Evolutionary conservation across 2,888 invertebrate species (phyloP).

Genomic region (Melolontha melolontha): DNA sequence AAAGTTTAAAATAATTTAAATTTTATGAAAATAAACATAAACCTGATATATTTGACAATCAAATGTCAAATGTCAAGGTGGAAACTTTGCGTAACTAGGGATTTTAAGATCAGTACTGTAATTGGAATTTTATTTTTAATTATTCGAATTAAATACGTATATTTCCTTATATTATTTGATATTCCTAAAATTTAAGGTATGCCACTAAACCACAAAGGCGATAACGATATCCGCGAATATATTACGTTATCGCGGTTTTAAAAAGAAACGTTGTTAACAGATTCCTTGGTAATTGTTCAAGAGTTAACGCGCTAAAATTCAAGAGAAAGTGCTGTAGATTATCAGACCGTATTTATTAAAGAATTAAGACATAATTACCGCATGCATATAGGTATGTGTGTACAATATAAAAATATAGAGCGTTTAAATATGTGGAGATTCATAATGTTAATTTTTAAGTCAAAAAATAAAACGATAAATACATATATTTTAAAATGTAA

Average conservation of each 20-base stretch:
- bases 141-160: constrained; percentile 2
- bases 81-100: constrained; percentile 29
- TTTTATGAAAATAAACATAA: constrained; percentile 28
- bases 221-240: constrained; percentile 26
- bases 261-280: constrained; percentile 5
- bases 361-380: background rate
- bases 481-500: too few species aligned
- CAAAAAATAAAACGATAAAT: too few species aligned
- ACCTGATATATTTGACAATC: constrained; percentile 26
- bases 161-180: background rate
- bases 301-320: constrained; percentile 6
- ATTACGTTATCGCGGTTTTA: constrained; percentile 33
- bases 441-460: too few species aligned
- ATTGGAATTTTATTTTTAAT: background rate
- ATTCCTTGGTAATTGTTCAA: constrained; percentile 14
- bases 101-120: constrained; percentile 2
- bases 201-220: constrained; percentile 8
- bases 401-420: too few species aligned
- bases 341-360: background rate
- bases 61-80: constrained; percentile 44
- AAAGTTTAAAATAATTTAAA: constrained; percentile 29
- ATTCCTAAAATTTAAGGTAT: constrained; percentile 19
- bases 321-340: constrained; percentile 19
- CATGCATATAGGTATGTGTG: too few species aligned
- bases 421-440: too few species aligned